phyloP scores from a whole-genome alignment of 2,797 vertebrate genomes.

The Taeniopygia guttata region DNA sequence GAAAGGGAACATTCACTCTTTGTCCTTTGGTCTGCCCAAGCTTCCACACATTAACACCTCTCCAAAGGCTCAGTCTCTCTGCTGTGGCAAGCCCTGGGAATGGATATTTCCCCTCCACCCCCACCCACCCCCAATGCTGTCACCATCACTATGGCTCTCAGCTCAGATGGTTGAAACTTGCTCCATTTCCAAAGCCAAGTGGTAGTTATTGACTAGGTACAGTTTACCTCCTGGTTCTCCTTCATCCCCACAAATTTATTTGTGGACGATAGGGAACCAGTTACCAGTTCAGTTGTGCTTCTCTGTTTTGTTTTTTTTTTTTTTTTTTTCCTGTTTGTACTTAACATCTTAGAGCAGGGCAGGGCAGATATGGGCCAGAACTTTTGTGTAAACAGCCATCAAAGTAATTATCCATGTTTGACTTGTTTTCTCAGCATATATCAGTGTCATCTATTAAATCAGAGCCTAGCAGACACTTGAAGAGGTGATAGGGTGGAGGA shows the following conservation, averaged over 20 bases:
- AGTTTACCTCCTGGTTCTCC: background rate
- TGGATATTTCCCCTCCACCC: background rate
- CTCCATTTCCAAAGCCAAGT: background rate
- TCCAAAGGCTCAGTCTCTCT: background rate
- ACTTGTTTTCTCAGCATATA: background rate
- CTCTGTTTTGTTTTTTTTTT: background rate
- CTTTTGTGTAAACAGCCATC: background rate
- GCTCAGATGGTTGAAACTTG: background rate
- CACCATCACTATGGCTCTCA: background rate
- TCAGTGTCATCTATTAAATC: background rate
- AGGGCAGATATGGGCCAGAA: background rate
- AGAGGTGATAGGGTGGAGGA: background rate
- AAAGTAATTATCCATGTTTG: background rate
- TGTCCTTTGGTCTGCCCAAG: background rate
- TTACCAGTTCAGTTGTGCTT: background rate
- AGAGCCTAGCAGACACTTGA: background rate
- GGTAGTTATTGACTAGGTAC: background rate
- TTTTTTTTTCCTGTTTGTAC: background rate
- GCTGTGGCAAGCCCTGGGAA: too few species aligned
- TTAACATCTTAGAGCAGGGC: background rate
- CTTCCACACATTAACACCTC: accelerated
- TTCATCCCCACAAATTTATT: background rate
- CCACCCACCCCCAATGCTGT: accelerated
- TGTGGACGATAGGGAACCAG: background rate
- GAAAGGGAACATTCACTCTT: background rate